Base-by-base conservation (phyloP, 2,888 invertebrate species). In the Atrina japonica region DNA sequence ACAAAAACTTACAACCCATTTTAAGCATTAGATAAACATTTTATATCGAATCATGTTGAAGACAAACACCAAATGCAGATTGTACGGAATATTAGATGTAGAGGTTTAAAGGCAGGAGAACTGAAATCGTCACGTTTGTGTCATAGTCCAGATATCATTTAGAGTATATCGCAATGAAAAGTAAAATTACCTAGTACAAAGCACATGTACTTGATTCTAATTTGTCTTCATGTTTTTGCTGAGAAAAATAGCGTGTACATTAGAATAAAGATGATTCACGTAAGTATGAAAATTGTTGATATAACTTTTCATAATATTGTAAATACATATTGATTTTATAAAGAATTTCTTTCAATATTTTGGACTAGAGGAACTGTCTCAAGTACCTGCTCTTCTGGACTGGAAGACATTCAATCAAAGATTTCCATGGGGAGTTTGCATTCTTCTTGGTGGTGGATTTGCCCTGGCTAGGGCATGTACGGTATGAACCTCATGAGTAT, bases 361-460 rank as follows among this genome's bases (percentile, higher is more conserved):
- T 7, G 18, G 30, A 7, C 2, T 53, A 1, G 53, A 53, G n/a
- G 16, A 29, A n/a, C 7, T 53, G 30, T 21, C 18, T 7, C 61
- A 68, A 47, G 56, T 68, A 30, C 60, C 60, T 1, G 53, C 66
- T 9, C 52, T 70, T 9, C n/a, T 70, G 29, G 66, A 70, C 40
- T 70, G 70, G 70, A 41, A 66, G 30, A 70, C 61, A 25, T 60
- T 66, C 6, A 25, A 47, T 25, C 27, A 35, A 18, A 59, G 53
- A 25, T 35, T 70, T 7, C 70, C 70, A 7, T 70, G 70, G 70
- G 65, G 65, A 16, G 70, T 70, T n/a, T 23, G 18, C 1, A 29
- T 70, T 21, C 56, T 70, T 6, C 53, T 70, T 16, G 70, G 70
- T 30, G 70, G 70, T 25, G 70, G 70, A 66, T 70, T 70, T 40